Conservation (phyloP, 35 echinoderm and acorn worm genomes). For the Patiria miniata region DNA sequence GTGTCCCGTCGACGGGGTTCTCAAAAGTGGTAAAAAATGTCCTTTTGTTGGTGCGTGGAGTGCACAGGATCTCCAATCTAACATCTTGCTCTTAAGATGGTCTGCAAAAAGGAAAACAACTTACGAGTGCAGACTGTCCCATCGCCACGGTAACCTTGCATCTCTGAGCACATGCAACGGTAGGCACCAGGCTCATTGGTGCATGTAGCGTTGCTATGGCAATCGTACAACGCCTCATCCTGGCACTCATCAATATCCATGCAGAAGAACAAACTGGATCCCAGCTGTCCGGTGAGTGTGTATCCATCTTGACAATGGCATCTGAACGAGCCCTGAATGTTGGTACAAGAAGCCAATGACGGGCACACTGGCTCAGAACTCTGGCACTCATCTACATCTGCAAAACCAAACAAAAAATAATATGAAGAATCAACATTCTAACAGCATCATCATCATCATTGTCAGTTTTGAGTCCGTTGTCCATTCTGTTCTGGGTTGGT, state of each 20-base stretch:
- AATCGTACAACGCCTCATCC: constrained; percentile 1
- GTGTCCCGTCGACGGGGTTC: no score
- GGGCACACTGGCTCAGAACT: background rate
- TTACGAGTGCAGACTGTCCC: background rate
- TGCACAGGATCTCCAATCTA: no score
- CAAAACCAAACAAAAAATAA: background rate
- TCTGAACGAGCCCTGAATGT: background rate
- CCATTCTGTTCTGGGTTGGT: no score
- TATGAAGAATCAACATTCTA: background rate
- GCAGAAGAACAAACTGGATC: background rate
- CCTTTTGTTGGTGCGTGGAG: no score
- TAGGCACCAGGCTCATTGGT: background rate
- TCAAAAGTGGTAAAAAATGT: no score
- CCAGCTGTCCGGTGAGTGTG: background rate
- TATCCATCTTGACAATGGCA: background rate
- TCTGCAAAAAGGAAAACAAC: background rate
- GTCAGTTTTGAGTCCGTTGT: no score
- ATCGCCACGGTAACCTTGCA: background rate
- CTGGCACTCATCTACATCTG: background rate
- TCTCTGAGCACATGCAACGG: background rate
- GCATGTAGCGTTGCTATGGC: background rate
- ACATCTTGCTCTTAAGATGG: no score
- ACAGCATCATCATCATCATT: background rate
- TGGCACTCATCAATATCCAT: constrained; percentile 6
- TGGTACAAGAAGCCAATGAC: background rate